Base-by-base conservation (phyloP, 2,888 invertebrate genomes). In the Tenthredo amoena region DNA sequence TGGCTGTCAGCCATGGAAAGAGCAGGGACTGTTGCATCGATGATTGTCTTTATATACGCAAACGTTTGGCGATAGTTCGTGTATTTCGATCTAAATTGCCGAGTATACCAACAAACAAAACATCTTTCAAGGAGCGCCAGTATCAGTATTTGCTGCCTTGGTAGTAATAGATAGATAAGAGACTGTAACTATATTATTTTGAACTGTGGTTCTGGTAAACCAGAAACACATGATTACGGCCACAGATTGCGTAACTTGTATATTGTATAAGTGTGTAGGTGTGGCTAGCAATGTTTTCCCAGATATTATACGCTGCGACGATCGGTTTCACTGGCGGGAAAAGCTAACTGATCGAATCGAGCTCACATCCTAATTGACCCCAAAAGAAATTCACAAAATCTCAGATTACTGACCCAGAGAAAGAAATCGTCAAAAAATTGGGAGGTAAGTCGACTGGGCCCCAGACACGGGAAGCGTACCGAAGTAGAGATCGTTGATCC, bases 1-100 rank as follows among this genome's bases (percentile, higher is more conserved):
- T 74, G 74, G 74, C 74, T 74, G 40, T 12, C 43, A 74, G 74
- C 74, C 74, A 47, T 43, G 10, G 15, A 47, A 74, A 26, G 43
- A 74, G 21, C 43, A 40, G 10, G 21, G 26, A 26, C 21, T 26
- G 21, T 74, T 9, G 21, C 43, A 74, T 43, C 21, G 21, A 74
- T 21, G 31, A 68, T 68, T 34, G 68, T 34, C 68, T 12, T 31
- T 15, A 31, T 65, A 31, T 34, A 68, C 34, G 7, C 12, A 34
- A 34, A 68, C 34, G 6, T 34, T 68, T 34, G 34, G 26, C 34
- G 10, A 34, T 62, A 26, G 21, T 26, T 62, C 62, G 26, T 21
- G 15, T 31, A 65, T n/a, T 58, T 6, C 2, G 21, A 58, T 58
- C 0, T n/a, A 58, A 58, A 58, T 26, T 58, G 21, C 15, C 18